Evolutionary conservation across 2,113 vertebrate species (phyloP), one percentile per base, ranked within the genome.

Genomic region (Rattus rattus): DNA sequence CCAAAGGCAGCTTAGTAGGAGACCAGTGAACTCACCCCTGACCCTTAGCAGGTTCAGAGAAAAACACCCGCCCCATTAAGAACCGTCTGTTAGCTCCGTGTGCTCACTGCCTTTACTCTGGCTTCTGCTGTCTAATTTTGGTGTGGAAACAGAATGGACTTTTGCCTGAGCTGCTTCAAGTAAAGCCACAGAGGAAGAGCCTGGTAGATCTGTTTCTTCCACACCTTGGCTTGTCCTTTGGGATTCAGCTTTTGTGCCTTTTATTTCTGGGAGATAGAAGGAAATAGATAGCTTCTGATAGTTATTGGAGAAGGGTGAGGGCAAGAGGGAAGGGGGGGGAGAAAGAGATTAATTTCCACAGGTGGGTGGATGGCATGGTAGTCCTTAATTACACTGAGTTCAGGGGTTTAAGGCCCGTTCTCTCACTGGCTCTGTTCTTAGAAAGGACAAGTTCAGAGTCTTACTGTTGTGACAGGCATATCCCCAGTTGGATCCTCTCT

Each of bases 201-300:
- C 30, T 43, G 26, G 77, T 54, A 70, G 47, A 65, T 16, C 33
- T 70, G 10, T 70, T 81, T 75, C 10, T 2, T 92, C 17, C 10
- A 54, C 1, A 47, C 24, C 16, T 72, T n/a, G 54, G 19, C 67
- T 93, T 84, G 30, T 12, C 14, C 47, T 8, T 1, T 59, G 54
- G 9, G 24, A 63, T 17, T 72, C 91, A 49, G 28, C 10, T 94
- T 59, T 77, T 59, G 52, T 79, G 80, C 24, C 13, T 94, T 47
- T 86, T 77, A 59, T 86, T 92, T 95, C 63, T 80, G 36, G 39
- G 80, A 52, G 49, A 70, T 65, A 16, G 83, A 94, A 92, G 10
- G n/a, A 93, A 95, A 75, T 61, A 19, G 6, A 3, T 91, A 59
- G 69, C 89, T 94, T 94, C 80, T 94, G 77, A 54, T 56, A 73